Conservation (phyloP, 1,140 invertebrate genomes). For the Charaxes varanes region DNA sequence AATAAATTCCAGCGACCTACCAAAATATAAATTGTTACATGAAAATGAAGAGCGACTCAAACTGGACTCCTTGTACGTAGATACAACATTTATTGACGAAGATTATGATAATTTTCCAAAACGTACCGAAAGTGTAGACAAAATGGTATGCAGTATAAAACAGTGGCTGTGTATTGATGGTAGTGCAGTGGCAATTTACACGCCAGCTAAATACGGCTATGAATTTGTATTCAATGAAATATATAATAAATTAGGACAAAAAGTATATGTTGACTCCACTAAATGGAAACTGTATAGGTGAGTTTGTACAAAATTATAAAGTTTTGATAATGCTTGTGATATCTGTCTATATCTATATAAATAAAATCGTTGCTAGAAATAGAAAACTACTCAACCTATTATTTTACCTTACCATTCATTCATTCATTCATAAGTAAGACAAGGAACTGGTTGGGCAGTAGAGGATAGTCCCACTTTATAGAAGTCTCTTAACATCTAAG, state of each 20-base stretch:
- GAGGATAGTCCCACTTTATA: too few species aligned
- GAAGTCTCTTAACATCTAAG: too few species aligned
- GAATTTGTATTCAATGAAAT: slow-evolving; percentile 78
- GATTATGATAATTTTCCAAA: slow-evolving; percentile 75
- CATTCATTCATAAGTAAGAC: too few species aligned
- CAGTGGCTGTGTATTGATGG: slow-evolving; percentile 73
- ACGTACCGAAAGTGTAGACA: slow-evolving; percentile 71
- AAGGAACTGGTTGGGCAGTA: too few species aligned
- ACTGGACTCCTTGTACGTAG: slow-evolving; percentile 80
- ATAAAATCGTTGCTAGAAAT: too few species aligned
- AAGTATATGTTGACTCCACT: slow-evolving; percentile 70
- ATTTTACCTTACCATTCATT: too few species aligned
- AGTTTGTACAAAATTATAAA: slow-evolving; percentile 9
- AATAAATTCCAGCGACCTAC: slow-evolving; percentile 71
- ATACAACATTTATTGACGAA: slow-evolving; percentile 80
- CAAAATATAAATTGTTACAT: slow-evolving; percentile 75
- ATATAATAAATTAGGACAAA: slow-evolving; percentile 63
- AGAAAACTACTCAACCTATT: too few species aligned
- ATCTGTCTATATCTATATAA: too few species aligned
- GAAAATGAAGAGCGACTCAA: slow-evolving; percentile 61
- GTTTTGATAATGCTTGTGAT: too few species aligned
- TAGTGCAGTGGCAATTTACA: slow-evolving; percentile 72
- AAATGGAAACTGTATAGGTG: slow-evolving; percentile 52
- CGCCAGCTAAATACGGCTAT: slow-evolving; percentile 75
- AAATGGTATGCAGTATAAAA: slow-evolving; percentile 65